phyloP scores from a whole-genome alignment of 30 jellyfish, hydroid and myxozoan genomes.

The Nemopilema nomurai region DNA sequence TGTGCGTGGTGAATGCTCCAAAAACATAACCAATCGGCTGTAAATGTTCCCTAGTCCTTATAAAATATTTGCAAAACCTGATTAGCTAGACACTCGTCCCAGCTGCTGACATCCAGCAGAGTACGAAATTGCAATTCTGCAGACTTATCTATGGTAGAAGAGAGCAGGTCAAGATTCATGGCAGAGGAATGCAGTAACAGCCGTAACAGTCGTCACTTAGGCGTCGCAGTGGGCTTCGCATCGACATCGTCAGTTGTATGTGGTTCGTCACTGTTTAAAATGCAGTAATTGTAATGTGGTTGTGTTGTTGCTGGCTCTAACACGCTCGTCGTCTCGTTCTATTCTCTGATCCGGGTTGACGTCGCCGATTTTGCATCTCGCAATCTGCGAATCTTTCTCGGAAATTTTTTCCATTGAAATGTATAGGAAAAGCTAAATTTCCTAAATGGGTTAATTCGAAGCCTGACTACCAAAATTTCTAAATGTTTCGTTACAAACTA shows the following conservation, averaged over 20 bases:
- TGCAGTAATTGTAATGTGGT: no score
- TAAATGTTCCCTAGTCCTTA: background rate
- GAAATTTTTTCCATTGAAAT: no score
- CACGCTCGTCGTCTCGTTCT: no score
- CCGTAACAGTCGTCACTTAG: background rate
- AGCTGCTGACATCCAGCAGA: background rate
- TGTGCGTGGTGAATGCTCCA: background rate
- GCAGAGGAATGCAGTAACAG: background rate
- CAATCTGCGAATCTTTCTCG: no score
- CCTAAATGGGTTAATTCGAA: no score
- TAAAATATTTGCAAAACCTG: background rate
- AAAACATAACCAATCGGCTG: background rate
- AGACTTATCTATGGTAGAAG: background rate
- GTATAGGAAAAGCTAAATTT: no score
- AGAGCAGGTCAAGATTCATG: background rate
- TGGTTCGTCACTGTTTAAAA: background rate
- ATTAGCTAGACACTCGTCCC: slow-evolving; percentile 1
- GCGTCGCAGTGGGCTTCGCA: background rate
- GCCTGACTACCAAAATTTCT: no score
- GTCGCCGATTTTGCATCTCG: no score
- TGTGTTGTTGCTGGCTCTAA: no score
- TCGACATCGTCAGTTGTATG: background rate
- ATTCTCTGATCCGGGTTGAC: no score
- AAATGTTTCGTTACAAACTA: no score
- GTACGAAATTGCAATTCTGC: background rate